Evolutionary conservation across 2,113 vertebrate species (phyloP).

Genomic region (Sylvicapra grimmia): DNA sequence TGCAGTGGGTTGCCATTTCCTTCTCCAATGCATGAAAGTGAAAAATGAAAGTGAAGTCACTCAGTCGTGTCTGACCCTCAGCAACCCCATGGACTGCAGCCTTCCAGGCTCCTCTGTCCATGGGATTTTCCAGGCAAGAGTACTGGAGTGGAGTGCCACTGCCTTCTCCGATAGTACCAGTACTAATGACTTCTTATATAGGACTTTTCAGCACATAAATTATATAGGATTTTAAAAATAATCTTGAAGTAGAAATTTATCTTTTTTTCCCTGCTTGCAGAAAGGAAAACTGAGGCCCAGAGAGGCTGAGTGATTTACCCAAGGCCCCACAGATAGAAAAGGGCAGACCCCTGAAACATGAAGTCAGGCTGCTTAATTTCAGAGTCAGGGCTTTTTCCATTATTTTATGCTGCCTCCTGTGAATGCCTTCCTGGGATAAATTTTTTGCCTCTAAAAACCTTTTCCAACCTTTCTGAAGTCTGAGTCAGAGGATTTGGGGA

Average conservation of each 20-base stretch:
- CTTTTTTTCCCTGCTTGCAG: neutral
- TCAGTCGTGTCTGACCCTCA: too few relatives aligned
- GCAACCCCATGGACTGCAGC: too few relatives aligned
- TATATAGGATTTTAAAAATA: neutral
- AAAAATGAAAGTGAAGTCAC: too few relatives aligned
- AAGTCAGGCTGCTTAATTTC: neutral
- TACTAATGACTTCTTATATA: neutral
- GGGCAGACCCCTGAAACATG: neutral
- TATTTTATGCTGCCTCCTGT: neutral
- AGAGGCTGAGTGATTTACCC: neutral
- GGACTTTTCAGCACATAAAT: neutral
- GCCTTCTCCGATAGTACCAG: too few relatives aligned
- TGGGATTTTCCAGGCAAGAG: too few relatives aligned
- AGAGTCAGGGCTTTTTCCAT: neutral
- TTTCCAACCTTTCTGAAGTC: neutral
- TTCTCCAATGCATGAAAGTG: too few relatives aligned
- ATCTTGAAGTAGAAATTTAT: neutral
- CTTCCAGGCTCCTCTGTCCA: too few relatives aligned
- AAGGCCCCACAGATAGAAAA: neutral
- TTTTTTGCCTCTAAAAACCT: neutral
- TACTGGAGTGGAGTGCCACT: too few relatives aligned
- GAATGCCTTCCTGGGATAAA: neutral
- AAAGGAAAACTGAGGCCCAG: neutral
- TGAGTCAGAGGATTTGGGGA: neutral
- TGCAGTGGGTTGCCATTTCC: too few relatives aligned